phyloP scores from a whole-genome alignment of 2,797 vertebrate genomes.

The Ataeniobius toweri region DNA sequence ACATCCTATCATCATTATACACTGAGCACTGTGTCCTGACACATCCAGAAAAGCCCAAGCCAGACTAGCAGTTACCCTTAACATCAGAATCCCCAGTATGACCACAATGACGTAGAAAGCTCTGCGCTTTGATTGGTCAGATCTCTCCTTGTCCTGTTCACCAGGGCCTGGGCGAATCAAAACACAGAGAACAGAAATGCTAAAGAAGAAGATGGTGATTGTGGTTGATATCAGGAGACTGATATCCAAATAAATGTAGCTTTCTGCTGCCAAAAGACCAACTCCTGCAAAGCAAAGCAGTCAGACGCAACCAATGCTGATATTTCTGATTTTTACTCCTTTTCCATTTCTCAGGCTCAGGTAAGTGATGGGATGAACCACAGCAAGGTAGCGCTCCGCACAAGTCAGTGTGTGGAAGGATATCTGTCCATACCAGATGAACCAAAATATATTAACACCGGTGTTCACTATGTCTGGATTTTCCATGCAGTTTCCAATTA shows the following conservation, averaged over 20 bases:
- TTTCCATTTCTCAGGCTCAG: not conserved
- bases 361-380: constrained; percentile 41
- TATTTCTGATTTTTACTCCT: constrained; percentile 2
- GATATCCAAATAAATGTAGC: not conserved
- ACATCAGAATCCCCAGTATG: not conserved
- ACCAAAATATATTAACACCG: not conserved
- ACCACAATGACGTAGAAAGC: not conserved
- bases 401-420: constrained; percentile 14
- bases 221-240: not conserved
- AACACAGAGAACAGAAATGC: constrained; percentile 8
- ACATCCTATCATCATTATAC: constrained; percentile 2
- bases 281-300: not conserved
- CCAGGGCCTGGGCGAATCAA: not conserved
- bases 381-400: constrained; percentile 36
- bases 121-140: not conserved
- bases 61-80: not conserved
- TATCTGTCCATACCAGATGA: not conserved
- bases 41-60: constrained; percentile 6
- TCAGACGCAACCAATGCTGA: not conserved
- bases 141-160: not conserved
- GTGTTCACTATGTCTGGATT: rapidly evolving
- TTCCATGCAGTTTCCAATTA: not conserved
- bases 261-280: not conserved
- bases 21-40: not conserved
- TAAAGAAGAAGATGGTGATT: not conserved